Conservation (phyloP, 2,888 invertebrate species). For the Tortricodes alternella region DNA sequence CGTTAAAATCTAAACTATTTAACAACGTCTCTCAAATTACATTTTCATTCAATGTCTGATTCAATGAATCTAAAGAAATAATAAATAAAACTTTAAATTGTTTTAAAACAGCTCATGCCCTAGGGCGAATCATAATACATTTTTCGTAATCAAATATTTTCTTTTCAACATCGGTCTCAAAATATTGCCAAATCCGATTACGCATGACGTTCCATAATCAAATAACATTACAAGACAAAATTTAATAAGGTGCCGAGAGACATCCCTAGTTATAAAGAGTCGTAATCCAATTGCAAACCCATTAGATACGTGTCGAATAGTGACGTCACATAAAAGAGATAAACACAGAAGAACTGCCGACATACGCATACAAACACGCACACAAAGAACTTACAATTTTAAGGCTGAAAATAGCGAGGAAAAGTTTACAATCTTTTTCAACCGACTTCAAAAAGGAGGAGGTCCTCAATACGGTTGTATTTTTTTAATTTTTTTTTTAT, state of each 20-base stretch:
- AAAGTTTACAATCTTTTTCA: too few species aligned
- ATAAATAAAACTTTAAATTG: neutral
- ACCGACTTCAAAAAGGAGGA: too few species aligned
- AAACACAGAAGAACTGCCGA: slow-evolving; percentile 2
- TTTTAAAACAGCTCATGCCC: neutral
- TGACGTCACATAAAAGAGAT: slow-evolving; percentile 40
- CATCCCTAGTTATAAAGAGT: slow-evolving; percentile 35
- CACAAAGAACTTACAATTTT: too few species aligned
- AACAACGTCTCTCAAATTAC: too few species aligned
- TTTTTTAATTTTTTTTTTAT: too few species aligned
- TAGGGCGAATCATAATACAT: neutral
- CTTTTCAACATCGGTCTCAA: neutral
- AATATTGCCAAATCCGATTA: slow-evolving; percentile 15
- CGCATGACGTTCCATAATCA: slow-evolving; percentile 25
- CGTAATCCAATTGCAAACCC: slow-evolving; percentile 72
- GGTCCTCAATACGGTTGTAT: too few species aligned
- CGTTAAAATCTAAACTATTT: too few species aligned
- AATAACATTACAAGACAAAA: slow-evolving; percentile 23
- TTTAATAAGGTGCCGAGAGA: slow-evolving; percentile 28
- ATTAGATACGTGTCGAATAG: slow-evolving; percentile 64
- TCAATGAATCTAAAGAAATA: neutral
- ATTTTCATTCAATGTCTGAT: neutral
- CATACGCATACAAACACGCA: too few species aligned
- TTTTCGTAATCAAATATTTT: neutral
- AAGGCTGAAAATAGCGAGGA: too few species aligned